Percentiles rank a stretch among this genome's conserved stretches.
phyloP scores from a whole-genome alignment of 2,888 invertebrate genomes.

The Cenopis cana region DNA sequence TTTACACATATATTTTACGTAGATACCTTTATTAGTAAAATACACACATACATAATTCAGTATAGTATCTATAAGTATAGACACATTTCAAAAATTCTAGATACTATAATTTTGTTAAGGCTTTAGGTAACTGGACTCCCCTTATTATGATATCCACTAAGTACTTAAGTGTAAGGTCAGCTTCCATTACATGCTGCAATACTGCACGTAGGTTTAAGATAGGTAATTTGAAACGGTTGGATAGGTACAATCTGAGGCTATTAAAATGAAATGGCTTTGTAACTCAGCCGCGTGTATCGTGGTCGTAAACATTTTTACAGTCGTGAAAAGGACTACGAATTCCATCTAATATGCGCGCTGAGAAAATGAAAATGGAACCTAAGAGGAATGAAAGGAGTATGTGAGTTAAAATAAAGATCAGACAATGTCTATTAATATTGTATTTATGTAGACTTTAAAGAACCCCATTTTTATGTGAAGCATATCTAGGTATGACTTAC shows the following conservation, averaged over 20 bases:
- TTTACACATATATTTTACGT: slow-evolving; percentile 19
- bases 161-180: slow-evolving; percentile 27
- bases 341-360: slow-evolving; percentile 5
- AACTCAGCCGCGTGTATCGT: slow-evolving; percentile 11
- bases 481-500: slow-evolving; percentile 9
- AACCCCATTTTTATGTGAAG: slow-evolving; percentile 11
- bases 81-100: slow-evolving; percentile 6
- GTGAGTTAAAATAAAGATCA: not conserved
- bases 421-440: slow-evolving; percentile 8
- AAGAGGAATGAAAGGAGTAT: not conserved
- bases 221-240: slow-evolving; percentile 28
- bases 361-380: not conserved
- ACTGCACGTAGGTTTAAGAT: slow-evolving; percentile 31
- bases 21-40: slow-evolving; percentile 23
- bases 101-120: slow-evolving; percentile 15
- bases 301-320: slow-evolving; percentile 12
- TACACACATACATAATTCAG: slow-evolving; percentile 9
- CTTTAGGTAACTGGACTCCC: slow-evolving; percentile 5
- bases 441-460: slow-evolving; percentile 9
- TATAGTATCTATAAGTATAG: not conserved
- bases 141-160: slow-evolving; percentile 10
- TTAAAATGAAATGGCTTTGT: slow-evolving; percentile 25
- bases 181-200: slow-evolving; percentile 33
- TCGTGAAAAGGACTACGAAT: slow-evolving; percentile 12
- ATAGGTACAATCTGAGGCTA: slow-evolving; percentile 29